Percentiles rank a stretch among this genome's conserved stretches.
These are phyloP conservation scores for Lepus townsendii DNA, from an alignment of 2,797 vertebrate species.

Conservation along the genomic window DNA sequence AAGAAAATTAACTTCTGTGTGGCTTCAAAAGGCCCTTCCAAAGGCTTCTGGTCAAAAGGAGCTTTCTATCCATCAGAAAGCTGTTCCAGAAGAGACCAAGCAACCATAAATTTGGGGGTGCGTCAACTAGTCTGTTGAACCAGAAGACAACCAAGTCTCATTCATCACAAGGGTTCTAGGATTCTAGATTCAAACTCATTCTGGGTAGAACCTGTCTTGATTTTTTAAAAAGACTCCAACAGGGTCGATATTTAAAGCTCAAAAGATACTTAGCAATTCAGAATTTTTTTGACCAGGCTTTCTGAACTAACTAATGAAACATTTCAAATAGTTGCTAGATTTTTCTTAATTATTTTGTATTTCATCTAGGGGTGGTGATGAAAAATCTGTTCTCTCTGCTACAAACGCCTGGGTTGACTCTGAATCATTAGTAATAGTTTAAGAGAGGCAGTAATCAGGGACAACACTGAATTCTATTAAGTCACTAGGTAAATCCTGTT, in stretches of 20 bases:
- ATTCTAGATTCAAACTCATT: neutral
- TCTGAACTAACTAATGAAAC: neutral
- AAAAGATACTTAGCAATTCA: slow-evolving; percentile 18
- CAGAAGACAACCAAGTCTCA: neutral
- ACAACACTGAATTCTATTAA: neutral
- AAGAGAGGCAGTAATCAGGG: slow-evolving; percentile 1
- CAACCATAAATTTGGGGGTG: neutral
- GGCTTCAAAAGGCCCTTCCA: slow-evolving; percentile 1
- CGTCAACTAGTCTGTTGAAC: neutral
- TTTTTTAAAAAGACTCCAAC: neutral
- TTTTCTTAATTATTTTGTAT: neutral
- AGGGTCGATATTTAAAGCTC: neutral
- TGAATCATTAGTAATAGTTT: neutral
- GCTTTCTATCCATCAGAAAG: neutral
- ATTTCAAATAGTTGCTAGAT: neutral
- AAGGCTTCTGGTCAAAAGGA: neutral
- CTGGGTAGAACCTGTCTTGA: neutral
- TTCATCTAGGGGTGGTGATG: neutral
- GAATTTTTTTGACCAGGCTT: neutral
- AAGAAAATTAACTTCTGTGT: neutral
- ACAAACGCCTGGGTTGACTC: neutral
- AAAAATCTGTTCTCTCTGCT: slow-evolving; percentile 40
- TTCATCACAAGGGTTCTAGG: neutral
- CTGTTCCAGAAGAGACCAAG: neutral
- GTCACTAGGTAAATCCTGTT: neutral